phyloP scores from a whole-genome alignment of 2,797 vertebrate species.

The Clarias pachynema region DNA sequence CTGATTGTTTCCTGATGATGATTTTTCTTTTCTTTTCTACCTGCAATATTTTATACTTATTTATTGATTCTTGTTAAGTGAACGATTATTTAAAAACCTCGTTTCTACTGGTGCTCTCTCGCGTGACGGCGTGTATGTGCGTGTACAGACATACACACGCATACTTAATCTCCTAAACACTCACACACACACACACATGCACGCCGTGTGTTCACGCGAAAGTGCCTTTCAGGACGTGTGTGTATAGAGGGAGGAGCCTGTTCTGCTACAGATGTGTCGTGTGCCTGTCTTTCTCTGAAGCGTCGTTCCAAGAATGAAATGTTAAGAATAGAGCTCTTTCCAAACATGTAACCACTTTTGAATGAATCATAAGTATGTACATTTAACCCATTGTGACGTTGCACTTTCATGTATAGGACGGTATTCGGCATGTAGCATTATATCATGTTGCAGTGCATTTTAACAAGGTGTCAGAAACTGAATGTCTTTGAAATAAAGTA shows the following conservation, averaged over 20 bases:
- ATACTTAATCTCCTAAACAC: neutral
- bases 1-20: conserved; percentile 33
- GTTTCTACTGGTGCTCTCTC: conserved; percentile 55
- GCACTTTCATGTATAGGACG: conserved; percentile 99
- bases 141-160: conserved; percentile 35
- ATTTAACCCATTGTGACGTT: conserved; percentile 95
- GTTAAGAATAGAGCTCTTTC: conserved; percentile 54
- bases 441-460: conserved; percentile 89
- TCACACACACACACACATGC: conserved; percentile 34
- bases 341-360: conserved; percentile 60
- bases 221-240: conserved; percentile 88
- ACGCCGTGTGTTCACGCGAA: conserved; percentile 73
- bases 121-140: conserved; percentile 59
- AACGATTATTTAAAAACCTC: conserved; percentile 3
- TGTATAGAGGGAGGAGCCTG: conserved; percentile 51
- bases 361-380: conserved; percentile 78
- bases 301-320: conserved; percentile 53
- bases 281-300: conserved; percentile 71
- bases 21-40: conserved; percentile 48
- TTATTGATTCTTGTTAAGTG: conserved; percentile 35
- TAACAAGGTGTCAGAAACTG: conserved; percentile 84
- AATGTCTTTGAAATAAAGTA: conserved; percentile 97
- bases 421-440: conserved; percentile 98
- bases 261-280: conserved; percentile 62
- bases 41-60: conserved; percentile 54